These are phyloP conservation scores for Helleia helle DNA, from an alignment of 2,888 invertebrate genomes.

Conservation along the genomic window DNA sequence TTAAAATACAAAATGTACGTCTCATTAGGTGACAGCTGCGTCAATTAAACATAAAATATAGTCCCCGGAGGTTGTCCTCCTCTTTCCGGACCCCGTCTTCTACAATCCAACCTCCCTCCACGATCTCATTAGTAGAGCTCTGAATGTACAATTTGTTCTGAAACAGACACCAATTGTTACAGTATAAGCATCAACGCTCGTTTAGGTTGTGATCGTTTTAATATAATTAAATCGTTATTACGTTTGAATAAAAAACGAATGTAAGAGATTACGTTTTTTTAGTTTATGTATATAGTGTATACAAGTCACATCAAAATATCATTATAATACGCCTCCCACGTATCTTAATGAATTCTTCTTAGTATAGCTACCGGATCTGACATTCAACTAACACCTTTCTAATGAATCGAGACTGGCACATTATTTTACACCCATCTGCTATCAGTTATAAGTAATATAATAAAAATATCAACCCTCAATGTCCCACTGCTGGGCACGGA, in stretches of 20 bases:
- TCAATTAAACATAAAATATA: constrained; percentile 72
- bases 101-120: constrained; percentile 35
- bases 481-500: too few relatives aligned
- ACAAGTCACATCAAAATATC: too few relatives aligned
- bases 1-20: constrained; percentile 52
- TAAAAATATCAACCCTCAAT: too few relatives aligned
- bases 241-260: constrained; percentile 2
- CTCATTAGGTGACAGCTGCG: constrained; percentile 69
- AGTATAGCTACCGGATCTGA: too few relatives aligned
- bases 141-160: constrained; percentile 67
- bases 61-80: constrained; percentile 47
- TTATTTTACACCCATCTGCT: too few relatives aligned
- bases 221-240: constrained; percentile 26
- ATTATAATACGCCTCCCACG: too few relatives aligned
- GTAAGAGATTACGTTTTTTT: too few relatives aligned
- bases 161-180: constrained; percentile 64
- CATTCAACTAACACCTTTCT: too few relatives aligned
- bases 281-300: too few relatives aligned
- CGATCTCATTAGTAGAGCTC: constrained; percentile 63
- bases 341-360: too few relatives aligned
- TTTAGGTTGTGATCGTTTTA: constrained; percentile 38
- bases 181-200: constrained; percentile 50
- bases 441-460: too few relatives aligned
- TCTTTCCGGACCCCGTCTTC: constrained; percentile 22
- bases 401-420: too few relatives aligned